Conservation (phyloP, 2,888 invertebrate species). For the Drosophila colorata region DNA sequence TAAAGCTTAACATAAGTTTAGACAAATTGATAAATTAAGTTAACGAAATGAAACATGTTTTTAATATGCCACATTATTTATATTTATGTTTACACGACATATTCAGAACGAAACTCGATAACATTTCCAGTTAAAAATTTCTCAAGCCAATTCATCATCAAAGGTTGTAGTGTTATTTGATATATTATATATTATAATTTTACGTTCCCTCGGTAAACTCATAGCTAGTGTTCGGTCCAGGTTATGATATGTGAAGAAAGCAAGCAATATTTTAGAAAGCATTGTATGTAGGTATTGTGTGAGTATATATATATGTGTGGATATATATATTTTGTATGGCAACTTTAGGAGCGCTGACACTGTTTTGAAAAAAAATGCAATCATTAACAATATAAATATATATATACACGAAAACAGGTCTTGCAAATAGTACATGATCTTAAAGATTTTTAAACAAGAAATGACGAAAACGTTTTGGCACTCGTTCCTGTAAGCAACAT, state of each 20-base stretch:
- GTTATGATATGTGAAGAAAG: slow-evolving; percentile 33
- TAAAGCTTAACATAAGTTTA: slow-evolving; percentile 54
- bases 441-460: slow-evolving; percentile 23
- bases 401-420: slow-evolving; percentile 9
- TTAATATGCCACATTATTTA: slow-evolving; percentile 26
- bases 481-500: slow-evolving; percentile 36
- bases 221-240: slow-evolving; percentile 35
- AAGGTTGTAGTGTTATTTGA: slow-evolving; percentile 44
- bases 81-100: slow-evolving; percentile 13
- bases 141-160: slow-evolving; percentile 30
- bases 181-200: slow-evolving; percentile 14
- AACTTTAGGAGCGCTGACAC: slow-evolving; percentile 35
- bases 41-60: slow-evolving; percentile 38
- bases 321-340: slow-evolving; percentile 46
- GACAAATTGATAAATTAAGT: slow-evolving; percentile 54
- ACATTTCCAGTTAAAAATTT: slow-evolving; percentile 36
- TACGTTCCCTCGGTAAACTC: slow-evolving; percentile 13
- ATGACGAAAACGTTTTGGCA: slow-evolving; percentile 19
- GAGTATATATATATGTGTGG: slow-evolving; percentile 25
- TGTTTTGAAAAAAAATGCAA: slow-evolving; percentile 36
- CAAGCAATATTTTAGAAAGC: slow-evolving; percentile 73
- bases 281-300: slow-evolving; percentile 26
- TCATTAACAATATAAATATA: slow-evolving; percentile 30
- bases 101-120: not conserved
- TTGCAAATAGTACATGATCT: slow-evolving; percentile 22